Conservation (phyloP, 2,888 invertebrate species). For the Noctua janthina region DNA sequence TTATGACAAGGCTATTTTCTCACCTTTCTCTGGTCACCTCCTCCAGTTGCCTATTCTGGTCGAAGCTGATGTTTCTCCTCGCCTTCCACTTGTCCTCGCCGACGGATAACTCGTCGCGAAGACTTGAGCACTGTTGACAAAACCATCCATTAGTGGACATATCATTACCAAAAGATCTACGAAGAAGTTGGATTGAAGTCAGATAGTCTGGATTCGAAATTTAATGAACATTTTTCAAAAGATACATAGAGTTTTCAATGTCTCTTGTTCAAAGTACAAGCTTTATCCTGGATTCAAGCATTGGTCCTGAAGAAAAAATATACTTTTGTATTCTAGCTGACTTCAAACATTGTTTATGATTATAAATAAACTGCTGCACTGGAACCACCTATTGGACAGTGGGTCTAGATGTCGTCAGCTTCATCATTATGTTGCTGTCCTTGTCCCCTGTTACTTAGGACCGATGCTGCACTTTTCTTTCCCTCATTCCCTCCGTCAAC, state of each 20-base stretch:
- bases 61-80: slow-evolving; percentile 86
- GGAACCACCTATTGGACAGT: not conserved
- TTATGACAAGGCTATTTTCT: not conserved
- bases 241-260: not conserved
- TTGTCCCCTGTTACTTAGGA: not conserved
- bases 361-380: not conserved
- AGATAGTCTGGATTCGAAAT: not conserved
- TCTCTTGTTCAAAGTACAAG: not conserved
- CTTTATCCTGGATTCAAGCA: not conserved
- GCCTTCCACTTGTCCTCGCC: slow-evolving; percentile 88
- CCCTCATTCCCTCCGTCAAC: not conserved
- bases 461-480: not conserved
- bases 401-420: not conserved
- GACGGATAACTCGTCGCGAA: slow-evolving; percentile 82
- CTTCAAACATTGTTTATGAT: not conserved
- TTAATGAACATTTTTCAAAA: not conserved
- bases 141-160: not conserved
- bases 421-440: not conserved
- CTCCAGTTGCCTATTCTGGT: slow-evolving; percentile 89
- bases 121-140: slow-evolving; percentile 80
- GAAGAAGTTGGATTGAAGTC: not conserved
- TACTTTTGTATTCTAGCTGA: not conserved
- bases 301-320: not conserved
- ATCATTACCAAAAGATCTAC: not conserved
- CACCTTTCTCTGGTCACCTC: slow-evolving; percentile 92